Evolutionary conservation across 2,113 vertebrate genomes (phyloP).

Genomic region (Erythrolamprus reginae): DNA sequence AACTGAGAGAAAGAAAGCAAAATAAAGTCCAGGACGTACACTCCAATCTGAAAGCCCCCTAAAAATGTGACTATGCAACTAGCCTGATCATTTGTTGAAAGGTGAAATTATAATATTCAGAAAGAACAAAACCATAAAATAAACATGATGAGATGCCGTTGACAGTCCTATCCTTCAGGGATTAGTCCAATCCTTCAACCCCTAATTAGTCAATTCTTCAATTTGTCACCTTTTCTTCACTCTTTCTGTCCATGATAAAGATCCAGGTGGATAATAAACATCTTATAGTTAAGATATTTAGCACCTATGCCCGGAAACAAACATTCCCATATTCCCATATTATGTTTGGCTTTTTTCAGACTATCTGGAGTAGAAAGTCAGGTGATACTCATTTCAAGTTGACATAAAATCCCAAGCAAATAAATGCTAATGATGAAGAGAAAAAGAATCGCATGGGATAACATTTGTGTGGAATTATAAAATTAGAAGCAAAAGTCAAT

Average conservation of each 20-base stretch:
- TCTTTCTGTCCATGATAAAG: neutral
- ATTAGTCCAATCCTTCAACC: neutral
- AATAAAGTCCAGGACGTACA: neutral
- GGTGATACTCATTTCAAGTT: constrained; percentile 45
- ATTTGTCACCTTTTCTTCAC: neutral
- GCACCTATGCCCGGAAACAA: neutral
- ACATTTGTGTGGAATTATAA: constrained; percentile 60
- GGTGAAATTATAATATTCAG: neutral
- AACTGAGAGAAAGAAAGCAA: neutral
- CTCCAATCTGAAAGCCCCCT: neutral
- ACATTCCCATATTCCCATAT: constrained; percentile 51
- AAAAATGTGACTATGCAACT: neutral
- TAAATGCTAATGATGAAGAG: constrained; percentile 54
- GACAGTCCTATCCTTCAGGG: neutral
- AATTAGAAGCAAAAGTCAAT: constrained; percentile 44
- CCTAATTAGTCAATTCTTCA: neutral
- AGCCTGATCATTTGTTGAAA: neutral
- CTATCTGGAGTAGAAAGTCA: constrained; percentile 36
- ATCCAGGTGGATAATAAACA: neutral
- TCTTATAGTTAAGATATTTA: constrained; percentile 21
- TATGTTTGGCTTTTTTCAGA: constrained; percentile 36
- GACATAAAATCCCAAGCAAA: constrained; percentile 57
- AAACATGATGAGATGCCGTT: neutral
- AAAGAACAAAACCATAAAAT: neutral
- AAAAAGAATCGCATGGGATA: constrained; percentile 43